Conservation (phyloP, 2,888 invertebrate genomes). For the Drosophila silvestris region DNA sequence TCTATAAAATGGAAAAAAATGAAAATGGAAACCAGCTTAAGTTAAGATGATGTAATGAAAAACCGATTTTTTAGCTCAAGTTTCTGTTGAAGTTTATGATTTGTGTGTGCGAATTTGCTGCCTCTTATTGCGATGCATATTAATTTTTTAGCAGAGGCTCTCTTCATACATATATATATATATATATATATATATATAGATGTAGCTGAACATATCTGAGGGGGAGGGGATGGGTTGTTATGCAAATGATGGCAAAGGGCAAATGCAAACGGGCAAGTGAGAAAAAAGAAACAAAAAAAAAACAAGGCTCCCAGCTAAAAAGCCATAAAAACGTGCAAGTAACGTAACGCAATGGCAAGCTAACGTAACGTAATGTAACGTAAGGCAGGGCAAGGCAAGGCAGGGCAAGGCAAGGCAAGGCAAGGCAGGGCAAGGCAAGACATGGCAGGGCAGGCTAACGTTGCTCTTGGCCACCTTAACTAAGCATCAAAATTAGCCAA, state of each 20-base stretch:
- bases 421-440: neutral
- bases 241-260: neutral
- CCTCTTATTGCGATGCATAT: neutral
- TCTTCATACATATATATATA: neutral
- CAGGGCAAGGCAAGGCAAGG: neutral
- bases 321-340: neutral
- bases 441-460: neutral
- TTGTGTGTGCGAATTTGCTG: neutral
- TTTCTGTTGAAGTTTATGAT: neutral
- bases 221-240: neutral
- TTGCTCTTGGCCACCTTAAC: neutral
- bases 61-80: neutral
- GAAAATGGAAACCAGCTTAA: neutral
- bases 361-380: constrained; percentile 10
- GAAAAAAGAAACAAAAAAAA: neutral
- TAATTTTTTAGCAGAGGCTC: neutral
- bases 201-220: neutral
- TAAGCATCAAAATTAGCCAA: constrained; percentile 34
- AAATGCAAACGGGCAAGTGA: neutral
- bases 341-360: neutral
- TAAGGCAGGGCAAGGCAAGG: neutral
- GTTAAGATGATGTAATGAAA: neutral
- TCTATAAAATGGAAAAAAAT: neutral
- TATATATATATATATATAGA: neutral
- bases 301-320: neutral